Percentiles rank a stretch among this genome's conserved stretches.
Conservation (phyloP, 2,113 vertebrate species). For the Nothocercus julius region DNA sequence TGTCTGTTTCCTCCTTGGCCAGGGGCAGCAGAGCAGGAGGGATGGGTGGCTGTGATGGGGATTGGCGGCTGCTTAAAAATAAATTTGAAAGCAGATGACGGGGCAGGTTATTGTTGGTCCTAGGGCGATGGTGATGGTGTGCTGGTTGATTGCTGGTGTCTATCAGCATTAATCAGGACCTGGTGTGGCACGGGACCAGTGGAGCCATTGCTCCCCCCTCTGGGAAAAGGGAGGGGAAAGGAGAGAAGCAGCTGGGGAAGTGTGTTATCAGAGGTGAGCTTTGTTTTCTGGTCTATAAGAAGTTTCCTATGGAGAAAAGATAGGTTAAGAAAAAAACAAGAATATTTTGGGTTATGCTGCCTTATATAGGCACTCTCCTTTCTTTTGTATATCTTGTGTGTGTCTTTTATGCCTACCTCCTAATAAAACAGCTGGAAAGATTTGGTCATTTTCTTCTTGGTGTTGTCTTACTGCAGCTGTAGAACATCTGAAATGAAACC, state of each 20-base stretch:
- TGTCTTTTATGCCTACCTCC: neutral
- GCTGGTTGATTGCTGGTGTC: constrained; percentile 67
- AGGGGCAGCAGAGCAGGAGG: neutral
- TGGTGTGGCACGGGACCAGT: constrained; percentile 24
- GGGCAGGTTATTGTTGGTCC: constrained; percentile 58
- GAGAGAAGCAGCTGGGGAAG: neutral
- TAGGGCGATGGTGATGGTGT: constrained; percentile 49
- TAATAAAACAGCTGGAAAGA: neutral
- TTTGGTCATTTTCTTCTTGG: neutral
- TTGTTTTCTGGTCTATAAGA: neutral
- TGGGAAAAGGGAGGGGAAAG: neutral
- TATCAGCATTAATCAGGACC: constrained; percentile 67
- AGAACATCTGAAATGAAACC: neutral
- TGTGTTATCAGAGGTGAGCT: neutral
- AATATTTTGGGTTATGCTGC: neutral
- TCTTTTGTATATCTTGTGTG: neutral
- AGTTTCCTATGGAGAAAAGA: neutral
- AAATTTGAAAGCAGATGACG: constrained; percentile 75
- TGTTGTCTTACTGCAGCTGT: neutral
- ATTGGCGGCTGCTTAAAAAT: constrained; percentile 65
- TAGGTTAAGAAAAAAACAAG: neutral
- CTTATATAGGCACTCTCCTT: neutral
- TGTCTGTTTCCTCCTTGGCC: neutral
- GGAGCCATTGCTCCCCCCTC: neutral
- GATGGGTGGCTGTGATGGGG: neutral